A percentile compares a stretch with the other conserved stretches of the same genome.
These are phyloP conservation scores for Drosophila macrospina DNA, from an alignment of 2,888 invertebrate species.

Conservation along the genomic window DNA sequence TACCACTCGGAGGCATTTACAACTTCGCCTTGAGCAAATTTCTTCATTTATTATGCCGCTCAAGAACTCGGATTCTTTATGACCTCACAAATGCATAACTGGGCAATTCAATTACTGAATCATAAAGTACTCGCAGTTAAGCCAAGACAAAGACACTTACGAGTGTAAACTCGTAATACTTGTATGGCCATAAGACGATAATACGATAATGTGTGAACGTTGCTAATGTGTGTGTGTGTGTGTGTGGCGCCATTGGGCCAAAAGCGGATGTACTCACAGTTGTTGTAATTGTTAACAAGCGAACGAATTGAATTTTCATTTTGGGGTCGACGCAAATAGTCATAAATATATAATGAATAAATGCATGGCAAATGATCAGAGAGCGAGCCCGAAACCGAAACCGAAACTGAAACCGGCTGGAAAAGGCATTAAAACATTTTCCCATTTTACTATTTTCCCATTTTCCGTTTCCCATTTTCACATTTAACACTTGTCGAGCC, in stretches of 20 bases:
- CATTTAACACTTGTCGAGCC: constrained; percentile 11
- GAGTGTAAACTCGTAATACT: background rate
- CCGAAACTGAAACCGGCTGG: constrained; percentile 19
- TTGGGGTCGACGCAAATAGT: constrained; percentile 40
- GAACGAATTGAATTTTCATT: constrained; percentile 66
- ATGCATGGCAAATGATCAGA: constrained; percentile 47
- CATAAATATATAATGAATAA: constrained; percentile 75
- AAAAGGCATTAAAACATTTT: constrained; percentile 23
- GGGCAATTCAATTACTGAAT: constrained; percentile 8
- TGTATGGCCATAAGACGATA: background rate
- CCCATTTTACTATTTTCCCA: constrained; percentile 2
- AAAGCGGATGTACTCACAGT: constrained; percentile 39
- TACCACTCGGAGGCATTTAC: too few relatives aligned
- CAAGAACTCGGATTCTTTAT: constrained; percentile 17
- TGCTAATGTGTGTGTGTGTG: background rate
- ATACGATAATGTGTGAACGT: background rate
- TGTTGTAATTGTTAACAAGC: constrained; percentile 42
- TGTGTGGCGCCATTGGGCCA: constrained; percentile 41
- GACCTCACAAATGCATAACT: constrained; percentile 20
- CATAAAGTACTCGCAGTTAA: constrained; percentile 8
- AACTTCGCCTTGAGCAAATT: too few relatives aligned
- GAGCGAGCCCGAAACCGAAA: constrained; percentile 1
- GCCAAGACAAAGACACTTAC: background rate
- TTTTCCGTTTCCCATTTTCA: constrained; percentile 10
- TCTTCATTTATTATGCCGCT: constrained; percentile 9